Conservation (phyloP, 2,797 vertebrate genomes). For the Tenualosa thibaudeaui region DNA sequence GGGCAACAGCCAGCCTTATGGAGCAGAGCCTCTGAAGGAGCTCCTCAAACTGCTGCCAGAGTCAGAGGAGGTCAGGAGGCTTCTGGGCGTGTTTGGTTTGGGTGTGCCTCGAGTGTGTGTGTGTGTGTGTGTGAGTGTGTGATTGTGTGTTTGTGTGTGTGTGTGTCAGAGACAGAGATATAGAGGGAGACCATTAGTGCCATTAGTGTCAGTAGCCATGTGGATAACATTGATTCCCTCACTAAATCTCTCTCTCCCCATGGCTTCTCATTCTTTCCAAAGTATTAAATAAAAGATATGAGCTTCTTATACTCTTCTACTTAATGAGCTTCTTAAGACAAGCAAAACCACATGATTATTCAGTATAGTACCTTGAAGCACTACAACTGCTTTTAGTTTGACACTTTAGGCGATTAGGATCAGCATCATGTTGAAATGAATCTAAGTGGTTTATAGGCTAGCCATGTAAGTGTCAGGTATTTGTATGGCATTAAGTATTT, state of each 20-base stretch:
- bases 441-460: no score
- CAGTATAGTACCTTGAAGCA: neutral
- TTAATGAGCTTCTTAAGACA: neutral
- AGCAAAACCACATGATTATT: neutral
- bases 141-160: neutral
- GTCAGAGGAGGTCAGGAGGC: conserved; percentile 84
- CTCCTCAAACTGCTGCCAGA: conserved; percentile 94
- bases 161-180: neutral
- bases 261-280: neutral
- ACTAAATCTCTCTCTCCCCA: conserved; percentile 32
- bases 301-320: neutral
- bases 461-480: no score
- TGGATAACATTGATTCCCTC: conserved; percentile 42
- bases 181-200: neutral
- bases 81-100: conserved; percentile 16
- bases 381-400: neutral
- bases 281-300: neutral
- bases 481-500: no score
- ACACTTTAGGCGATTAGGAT: neutral
- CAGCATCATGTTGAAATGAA: no score
- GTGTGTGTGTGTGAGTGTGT: neutral
- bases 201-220: conserved; percentile 11
- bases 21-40: conserved; percentile 87
- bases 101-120: neutral
- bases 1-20: conserved; percentile 84